phyloP scores from a whole-genome alignment of 2,113 vertebrate genomes.

The Hydrochoerus hydrochaeris region DNA sequence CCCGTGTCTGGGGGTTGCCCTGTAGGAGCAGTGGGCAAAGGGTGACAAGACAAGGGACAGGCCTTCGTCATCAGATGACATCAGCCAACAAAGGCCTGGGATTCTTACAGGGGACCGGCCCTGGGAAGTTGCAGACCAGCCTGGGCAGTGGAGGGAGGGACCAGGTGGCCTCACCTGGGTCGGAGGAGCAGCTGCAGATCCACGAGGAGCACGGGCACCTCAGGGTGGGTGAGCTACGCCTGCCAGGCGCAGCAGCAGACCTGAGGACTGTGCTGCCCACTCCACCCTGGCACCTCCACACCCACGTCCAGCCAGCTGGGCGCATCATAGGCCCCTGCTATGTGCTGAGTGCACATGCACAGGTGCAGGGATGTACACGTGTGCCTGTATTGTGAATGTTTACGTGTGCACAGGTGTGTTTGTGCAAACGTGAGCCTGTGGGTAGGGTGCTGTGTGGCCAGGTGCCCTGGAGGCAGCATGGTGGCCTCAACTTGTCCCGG shows the following conservation, averaged over 20 bases:
- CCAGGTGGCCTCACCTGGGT: rapidly evolving
- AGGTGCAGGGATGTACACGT: too few relatives aligned
- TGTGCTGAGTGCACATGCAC: rapidly evolving
- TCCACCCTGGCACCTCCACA: rapidly evolving
- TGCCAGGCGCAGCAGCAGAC: neutral
- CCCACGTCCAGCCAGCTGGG: rapidly evolving
- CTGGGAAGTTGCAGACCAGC: neutral
- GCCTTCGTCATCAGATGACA: neutral
- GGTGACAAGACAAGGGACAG: neutral
- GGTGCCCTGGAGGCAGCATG: too few relatives aligned
- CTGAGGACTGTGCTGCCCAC: neutral
- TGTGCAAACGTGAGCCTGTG: too few relatives aligned
- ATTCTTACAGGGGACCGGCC: too few relatives aligned
- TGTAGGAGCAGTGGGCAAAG: neutral
- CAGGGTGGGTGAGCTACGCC: rapidly evolving
- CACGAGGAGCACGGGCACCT: rapidly evolving
- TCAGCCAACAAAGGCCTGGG: rapidly evolving
- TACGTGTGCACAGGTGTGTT: too few relatives aligned
- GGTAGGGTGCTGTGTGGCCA: too few relatives aligned
- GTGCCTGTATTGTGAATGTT: too few relatives aligned
- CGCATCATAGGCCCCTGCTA: too few relatives aligned
- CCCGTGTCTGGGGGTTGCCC: rapidly evolving
- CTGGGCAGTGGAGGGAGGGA: neutral
- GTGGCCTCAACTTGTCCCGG: too few relatives aligned
- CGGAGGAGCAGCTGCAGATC: too few relatives aligned